Evolutionary conservation across 2,888 invertebrate genomes (phyloP).

Genomic region (Sminthurides aquaticus): DNA sequence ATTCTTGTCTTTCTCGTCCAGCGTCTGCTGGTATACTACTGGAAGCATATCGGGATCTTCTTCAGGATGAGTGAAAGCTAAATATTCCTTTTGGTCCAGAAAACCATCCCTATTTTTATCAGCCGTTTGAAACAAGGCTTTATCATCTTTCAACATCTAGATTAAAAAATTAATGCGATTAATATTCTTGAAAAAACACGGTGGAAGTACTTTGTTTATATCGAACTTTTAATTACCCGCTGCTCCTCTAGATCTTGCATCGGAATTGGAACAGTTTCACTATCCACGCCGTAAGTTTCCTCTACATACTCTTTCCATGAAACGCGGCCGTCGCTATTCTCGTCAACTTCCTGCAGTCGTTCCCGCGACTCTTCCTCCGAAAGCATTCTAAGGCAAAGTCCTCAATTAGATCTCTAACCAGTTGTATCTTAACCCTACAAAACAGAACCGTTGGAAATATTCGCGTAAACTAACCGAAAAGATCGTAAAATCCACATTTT

Average conservation of each 20-base stretch:
- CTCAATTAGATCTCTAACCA: too few species aligned
- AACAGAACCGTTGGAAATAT: constrained; percentile 1
- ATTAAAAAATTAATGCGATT: constrained; percentile 17
- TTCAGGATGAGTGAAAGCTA: constrained; percentile 86
- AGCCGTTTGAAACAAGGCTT: constrained; percentile 74
- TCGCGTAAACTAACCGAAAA: constrained; percentile 57
- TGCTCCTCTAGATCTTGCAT: constrained; percentile 43
- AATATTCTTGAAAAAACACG: too few species aligned
- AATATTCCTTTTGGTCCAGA: constrained; percentile 69
- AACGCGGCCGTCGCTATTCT: constrained; percentile 68
- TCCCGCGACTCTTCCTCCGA: constrained; percentile 81
- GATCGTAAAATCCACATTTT: constrained; percentile 88
- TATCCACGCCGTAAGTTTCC: constrained; percentile 71
- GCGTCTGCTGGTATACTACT: constrained; percentile 67
- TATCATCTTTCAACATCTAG: constrained; percentile 62
- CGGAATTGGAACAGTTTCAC: constrained; percentile 47
- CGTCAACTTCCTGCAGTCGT: constrained; percentile 76
- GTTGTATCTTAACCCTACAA: too few species aligned
- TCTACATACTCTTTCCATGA: constrained; percentile 86
- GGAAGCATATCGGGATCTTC: constrained; percentile 82
- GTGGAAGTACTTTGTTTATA: too few species aligned
- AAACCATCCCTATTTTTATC: constrained; percentile 74
- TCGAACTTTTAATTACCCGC: too few species aligned
- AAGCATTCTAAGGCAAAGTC: constrained; percentile 64
- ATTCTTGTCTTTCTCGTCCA: constrained; percentile 78